Evolutionary conservation across 2,888 invertebrate genomes (phyloP).

Genomic region (Apotomis betuletana): DNA sequence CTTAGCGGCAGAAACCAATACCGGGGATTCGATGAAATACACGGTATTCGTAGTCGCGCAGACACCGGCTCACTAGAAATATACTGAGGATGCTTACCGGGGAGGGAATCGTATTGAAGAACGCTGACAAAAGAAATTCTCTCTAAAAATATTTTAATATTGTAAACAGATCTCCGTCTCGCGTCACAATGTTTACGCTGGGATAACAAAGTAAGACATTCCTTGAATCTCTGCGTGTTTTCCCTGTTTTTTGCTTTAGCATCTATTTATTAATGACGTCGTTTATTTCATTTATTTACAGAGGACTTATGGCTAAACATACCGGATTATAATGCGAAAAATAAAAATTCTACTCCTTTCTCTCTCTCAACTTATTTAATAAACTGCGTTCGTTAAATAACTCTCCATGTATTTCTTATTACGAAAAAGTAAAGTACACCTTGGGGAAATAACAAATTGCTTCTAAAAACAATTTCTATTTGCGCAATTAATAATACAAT

Average conservation of each 20-base stretch:
- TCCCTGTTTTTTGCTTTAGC: constrained; percentile 14
- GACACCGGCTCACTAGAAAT: constrained; percentile 34
- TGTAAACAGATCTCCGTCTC: constrained; percentile 34
- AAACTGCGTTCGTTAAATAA: too few relatives aligned
- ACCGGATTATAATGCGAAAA: background rate
- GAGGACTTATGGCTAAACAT: constrained; percentile 8
- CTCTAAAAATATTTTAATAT: constrained; percentile 39
- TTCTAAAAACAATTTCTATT: too few relatives aligned
- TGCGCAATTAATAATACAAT: too few relatives aligned
- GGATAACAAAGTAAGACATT: constrained; percentile 33
- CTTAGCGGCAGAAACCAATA: constrained; percentile 49
- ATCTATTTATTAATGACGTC: constrained; percentile 25
- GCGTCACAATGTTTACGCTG: constrained; percentile 28
- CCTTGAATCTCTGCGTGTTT: constrained; percentile 19
- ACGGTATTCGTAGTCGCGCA: constrained; percentile 47
- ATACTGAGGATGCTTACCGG: constrained; percentile 13
- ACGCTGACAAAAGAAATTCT: constrained; percentile 32
- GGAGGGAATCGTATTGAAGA: constrained; percentile 29
- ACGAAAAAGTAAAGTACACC: too few relatives aligned
- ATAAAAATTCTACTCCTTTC: too few relatives aligned
- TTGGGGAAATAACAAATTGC: too few relatives aligned
- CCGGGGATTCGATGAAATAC: constrained; percentile 51
- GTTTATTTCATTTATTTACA: constrained; percentile 26
- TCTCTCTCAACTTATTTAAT: too few relatives aligned
- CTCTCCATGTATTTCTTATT: too few relatives aligned